Percentiles rank a stretch among this genome's conserved stretches.
phyloP scores from a whole-genome alignment of 2,113 vertebrate species.

The Haplochromis burtoni region DNA sequence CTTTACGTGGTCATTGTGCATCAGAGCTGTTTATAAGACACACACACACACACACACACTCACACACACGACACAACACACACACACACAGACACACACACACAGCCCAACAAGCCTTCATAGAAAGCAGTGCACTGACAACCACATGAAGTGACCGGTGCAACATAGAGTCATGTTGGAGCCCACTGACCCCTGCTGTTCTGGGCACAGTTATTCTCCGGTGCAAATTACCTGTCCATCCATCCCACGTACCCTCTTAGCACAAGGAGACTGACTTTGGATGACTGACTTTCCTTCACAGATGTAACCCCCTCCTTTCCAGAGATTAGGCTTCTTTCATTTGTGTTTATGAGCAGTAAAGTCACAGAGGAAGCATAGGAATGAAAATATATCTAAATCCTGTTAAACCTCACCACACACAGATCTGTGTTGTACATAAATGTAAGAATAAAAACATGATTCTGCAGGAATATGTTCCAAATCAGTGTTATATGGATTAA shows the following conservation, averaged over 20 bases:
- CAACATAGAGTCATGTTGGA: slow-evolving; percentile 19
- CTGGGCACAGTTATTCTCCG: not conserved
- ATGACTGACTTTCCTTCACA: not conserved
- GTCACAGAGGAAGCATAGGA: not conserved
- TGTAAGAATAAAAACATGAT: not conserved
- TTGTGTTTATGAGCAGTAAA: not conserved
- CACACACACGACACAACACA: not conserved
- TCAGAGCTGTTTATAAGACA: not conserved
- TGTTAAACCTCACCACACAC: not conserved
- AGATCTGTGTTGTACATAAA: not conserved
- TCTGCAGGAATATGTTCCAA: not conserved
- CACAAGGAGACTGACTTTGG: not conserved
- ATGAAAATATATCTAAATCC: not conserved
- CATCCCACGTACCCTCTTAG: not conserved
- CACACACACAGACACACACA: not conserved
- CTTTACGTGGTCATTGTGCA: not conserved
- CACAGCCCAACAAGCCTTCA: not conserved
- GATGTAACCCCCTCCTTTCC: not conserved
- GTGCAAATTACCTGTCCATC: slow-evolving; percentile 36
- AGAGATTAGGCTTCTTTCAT: not conserved
- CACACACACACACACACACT: not conserved
- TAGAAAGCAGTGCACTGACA: slow-evolving; percentile 6
- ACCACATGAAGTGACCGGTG: slow-evolving; percentile 45
- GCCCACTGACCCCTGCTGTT: slow-evolving; percentile 48
- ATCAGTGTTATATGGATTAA: not conserved